Base-by-base conservation (phyloP, 2,888 invertebrate genomes). In the Luperina nickerlii region DNA sequence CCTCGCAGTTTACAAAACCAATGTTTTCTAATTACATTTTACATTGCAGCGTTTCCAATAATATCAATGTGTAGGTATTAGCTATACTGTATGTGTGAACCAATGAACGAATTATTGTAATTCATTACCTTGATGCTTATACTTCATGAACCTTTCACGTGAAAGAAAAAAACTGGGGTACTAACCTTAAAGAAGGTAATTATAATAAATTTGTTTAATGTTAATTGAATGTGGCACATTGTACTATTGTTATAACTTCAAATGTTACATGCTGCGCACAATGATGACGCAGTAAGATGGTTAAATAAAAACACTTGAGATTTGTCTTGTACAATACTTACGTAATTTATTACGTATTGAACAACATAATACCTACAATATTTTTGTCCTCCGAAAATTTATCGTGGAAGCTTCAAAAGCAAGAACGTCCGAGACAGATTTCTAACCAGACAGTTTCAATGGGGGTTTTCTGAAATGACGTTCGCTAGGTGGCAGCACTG, bases 121-220 rank as follows among this genome's bases (percentile, higher is more conserved):
- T 71, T 71, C 57, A 45, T 77, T 27, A 57, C 71, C 74, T 72
- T 27, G 75, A 84, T 82, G 63, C 66, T 71, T 66, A 69, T 11
- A 60, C 76, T 74, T 75, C 80, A 83, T 85, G 85, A 75, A 81
- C 78, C 42, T 65, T 78, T 87, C 87, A 85, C 87, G 87, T 85
- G 80, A 57, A 87, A 85, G 73, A 77, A 85, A 78, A 78, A 66
- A 82, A 79, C 57, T 85, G 27, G 74, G 54, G 42, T 74, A 85
- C 68, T 85, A 76, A 84, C 81, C 86, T 78, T 74, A 84, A 75
- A 79, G 65, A 57, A 38, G 48, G 70, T 75, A 18, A 81, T 83
- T 77, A 77, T 66, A 80, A 85, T 85, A 79, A 66, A 86, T 85
- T 83, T 85, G 83, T 81, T 87, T 85, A 70, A 81, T 83, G 75